These are phyloP conservation scores for Sitobion miscanthi DNA, from an alignment of 1,140 invertebrate genomes.

Conservation along the genomic window DNA sequence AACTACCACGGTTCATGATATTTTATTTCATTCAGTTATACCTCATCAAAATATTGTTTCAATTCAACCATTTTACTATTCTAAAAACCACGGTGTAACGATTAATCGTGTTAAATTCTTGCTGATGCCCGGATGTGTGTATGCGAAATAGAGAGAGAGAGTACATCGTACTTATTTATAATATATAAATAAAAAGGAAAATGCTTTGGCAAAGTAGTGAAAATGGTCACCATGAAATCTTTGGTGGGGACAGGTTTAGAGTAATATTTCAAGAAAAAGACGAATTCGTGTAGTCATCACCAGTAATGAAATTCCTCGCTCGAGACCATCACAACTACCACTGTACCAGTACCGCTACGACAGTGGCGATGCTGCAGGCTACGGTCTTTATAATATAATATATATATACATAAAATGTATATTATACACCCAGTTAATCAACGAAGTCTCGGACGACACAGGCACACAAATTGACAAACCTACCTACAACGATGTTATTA, in stretches of 20 bases:
- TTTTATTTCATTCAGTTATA: not conserved
- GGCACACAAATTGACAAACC: not conserved
- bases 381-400: not conserved
- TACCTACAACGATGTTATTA: conserved; percentile 12
- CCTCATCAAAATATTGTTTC: not conserved
- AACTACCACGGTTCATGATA: not conserved
- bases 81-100: not conserved
- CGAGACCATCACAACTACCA: not conserved
- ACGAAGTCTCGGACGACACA: not conserved
- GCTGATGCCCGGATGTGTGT: not conserved
- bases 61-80: too few relatives aligned
- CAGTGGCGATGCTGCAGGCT: not conserved
- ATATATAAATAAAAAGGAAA: not conserved
- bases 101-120: not conserved
- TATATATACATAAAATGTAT: not conserved
- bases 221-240: not conserved
- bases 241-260: not conserved
- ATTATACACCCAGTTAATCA: conserved; percentile 7
- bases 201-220: not conserved
- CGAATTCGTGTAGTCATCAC: not conserved
- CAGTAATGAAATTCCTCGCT: not conserved
- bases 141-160: not conserved
- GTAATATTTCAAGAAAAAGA: not conserved
- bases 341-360: too few relatives aligned
- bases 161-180: not conserved